A percentile compares a stretch with the other conserved stretches of the same genome.
Conservation (phyloP, 2,113 vertebrate species). For the Scomber japonicus region DNA sequence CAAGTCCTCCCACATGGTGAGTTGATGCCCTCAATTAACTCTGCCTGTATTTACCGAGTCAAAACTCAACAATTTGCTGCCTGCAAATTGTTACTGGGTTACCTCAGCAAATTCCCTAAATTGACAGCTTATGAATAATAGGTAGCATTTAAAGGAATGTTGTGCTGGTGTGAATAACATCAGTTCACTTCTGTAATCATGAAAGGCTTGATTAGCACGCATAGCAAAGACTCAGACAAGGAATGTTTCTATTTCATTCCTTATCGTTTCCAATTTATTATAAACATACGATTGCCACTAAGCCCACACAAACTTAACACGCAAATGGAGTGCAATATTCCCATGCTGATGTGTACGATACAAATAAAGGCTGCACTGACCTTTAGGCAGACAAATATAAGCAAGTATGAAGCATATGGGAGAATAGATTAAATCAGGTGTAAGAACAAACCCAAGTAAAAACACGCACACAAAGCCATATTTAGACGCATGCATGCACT, state of each 20-base stretch:
- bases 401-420: not conserved
- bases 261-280: conserved; percentile 62
- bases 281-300: conserved; percentile 39
- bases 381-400: not conserved
- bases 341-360: not conserved
- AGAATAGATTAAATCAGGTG: not conserved
- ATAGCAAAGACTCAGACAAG: conserved; percentile 64
- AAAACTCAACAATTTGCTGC: conserved; percentile 73
- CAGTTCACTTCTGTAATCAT: conserved; percentile 73
- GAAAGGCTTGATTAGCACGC: conserved; percentile 76
- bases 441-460: conserved; percentile 5
- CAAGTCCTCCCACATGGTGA: conserved; percentile 72
- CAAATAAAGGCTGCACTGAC: conserved; percentile 24
- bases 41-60: conserved; percentile 77
- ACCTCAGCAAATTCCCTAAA: conserved; percentile 78
- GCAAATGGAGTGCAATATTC: conserved; percentile 6
- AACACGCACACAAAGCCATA: conserved; percentile 16
- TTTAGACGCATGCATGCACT: not conserved
- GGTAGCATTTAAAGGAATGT: conserved; percentile 75
- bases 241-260: conserved; percentile 54
- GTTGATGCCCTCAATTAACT: conserved; percentile 81
- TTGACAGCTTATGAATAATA: conserved; percentile 85
- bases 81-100: conserved; percentile 77
- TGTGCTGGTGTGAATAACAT: conserved; percentile 74
- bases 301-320: conserved; percentile 6